phyloP scores from a whole-genome alignment of 2,888 invertebrate genomes.

The Dolichopus griseipennis region DNA sequence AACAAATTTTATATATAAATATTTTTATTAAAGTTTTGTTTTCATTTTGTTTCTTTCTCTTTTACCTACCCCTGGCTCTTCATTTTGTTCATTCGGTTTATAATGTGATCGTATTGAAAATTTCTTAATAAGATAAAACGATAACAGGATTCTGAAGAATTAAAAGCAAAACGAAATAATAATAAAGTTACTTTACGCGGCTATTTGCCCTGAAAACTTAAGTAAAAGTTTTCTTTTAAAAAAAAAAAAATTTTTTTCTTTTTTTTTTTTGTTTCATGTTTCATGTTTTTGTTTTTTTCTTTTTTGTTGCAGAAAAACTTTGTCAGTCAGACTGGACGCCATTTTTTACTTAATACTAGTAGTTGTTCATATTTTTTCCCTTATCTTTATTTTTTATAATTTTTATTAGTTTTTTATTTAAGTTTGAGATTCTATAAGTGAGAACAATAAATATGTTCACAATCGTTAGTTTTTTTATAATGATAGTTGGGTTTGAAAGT shows the following conservation, averaged over 20 bases:
- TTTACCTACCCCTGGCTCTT: no score
- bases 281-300: not conserved
- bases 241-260: not conserved
- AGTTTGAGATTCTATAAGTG: no score
- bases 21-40: no score
- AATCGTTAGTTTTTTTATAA: no score
- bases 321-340: not conserved
- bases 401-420: no score
- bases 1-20: no score
- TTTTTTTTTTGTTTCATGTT: not conserved
- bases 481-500: no score
- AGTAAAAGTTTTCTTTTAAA: not conserved
- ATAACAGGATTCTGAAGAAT: not conserved
- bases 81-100: no score
- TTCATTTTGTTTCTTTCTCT: no score
- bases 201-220: constrained; percentile 1
- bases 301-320: not conserved
- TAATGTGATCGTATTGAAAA: not conserved
- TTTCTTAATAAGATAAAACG: constrained; percentile 1
- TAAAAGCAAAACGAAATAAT: not conserved
- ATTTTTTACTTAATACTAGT: not conserved
- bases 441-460: no score
- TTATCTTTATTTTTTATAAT: no score
- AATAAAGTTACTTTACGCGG: not conserved
- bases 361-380: no score